Evolutionary conservation across 2,797 vertebrate genomes (phyloP).

Genomic region (Manis javanica): DNA sequence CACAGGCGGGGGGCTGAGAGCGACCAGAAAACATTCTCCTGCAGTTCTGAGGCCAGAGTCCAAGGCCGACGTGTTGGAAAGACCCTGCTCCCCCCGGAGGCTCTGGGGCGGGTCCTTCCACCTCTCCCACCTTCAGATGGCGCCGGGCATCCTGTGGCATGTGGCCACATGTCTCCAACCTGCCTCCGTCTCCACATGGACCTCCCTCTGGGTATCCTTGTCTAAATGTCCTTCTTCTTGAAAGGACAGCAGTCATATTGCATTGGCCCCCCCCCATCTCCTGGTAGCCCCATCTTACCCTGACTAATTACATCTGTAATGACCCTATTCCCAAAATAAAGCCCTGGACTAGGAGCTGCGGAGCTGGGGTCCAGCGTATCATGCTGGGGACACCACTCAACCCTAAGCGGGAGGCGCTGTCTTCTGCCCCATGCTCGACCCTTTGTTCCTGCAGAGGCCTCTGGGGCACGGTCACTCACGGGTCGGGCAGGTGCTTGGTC

Average conservation of each 20-base stretch:
- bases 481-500: background rate
- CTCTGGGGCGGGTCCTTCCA: rapidly evolving
- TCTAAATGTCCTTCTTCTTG: background rate
- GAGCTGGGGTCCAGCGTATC: rapidly evolving
- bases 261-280: background rate
- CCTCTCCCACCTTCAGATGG: background rate
- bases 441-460: no score
- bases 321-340: background rate
- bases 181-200: background rate
- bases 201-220: background rate
- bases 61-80: no score
- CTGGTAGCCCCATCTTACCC: background rate
- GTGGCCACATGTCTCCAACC: background rate
- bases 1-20: no score
- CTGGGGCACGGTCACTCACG: rapidly evolving
- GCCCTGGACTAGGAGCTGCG: background rate
- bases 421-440: background rate
- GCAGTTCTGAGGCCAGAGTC: background rate
- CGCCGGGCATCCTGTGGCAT: background rate
- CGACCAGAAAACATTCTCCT: no score
- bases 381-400: background rate
- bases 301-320: rapidly evolving
- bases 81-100: no score
- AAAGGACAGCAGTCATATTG: no score
- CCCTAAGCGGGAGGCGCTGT: background rate